Evolutionary conservation across 2,113 vertebrate species (phyloP).

Genomic region (Daphoenositta chrysoptera): DNA sequence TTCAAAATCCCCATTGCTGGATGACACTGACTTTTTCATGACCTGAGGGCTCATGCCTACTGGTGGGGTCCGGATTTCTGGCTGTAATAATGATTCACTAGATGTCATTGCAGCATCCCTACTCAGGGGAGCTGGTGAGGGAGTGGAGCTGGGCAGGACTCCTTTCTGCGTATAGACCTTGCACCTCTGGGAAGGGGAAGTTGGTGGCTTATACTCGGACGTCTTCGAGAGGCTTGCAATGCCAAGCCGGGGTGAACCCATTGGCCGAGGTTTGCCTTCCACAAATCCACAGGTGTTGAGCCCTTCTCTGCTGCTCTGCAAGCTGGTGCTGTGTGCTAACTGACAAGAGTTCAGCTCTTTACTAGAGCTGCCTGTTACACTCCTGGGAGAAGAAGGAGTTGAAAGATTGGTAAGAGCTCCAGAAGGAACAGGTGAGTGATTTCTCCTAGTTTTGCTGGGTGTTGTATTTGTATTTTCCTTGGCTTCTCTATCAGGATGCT

Average conservation of each 20-base stretch:
- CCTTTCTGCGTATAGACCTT: conserved; percentile 98
- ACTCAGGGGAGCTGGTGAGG: conserved; percentile 74
- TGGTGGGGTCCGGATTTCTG: conserved; percentile 86
- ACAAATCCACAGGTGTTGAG: conserved; percentile 81
- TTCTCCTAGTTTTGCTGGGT: conserved; percentile 75
- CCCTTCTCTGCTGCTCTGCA: conserved; percentile 85
- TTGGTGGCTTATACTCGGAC: conserved; percentile 88
- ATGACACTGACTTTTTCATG: conserved; percentile 79
- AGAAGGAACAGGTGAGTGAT: conserved; percentile 67
- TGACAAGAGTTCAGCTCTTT: conserved; percentile 73
- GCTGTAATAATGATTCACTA: conserved; percentile 79
- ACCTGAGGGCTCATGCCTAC: conserved; percentile 92
- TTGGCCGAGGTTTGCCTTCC: conserved; percentile 85
- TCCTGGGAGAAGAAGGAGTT: conserved; percentile 77
- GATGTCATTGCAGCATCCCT: conserved; percentile 79
- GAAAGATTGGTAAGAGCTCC: conserved; percentile 44
- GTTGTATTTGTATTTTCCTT: conserved; percentile 78
- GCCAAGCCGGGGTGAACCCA: conserved; percentile 92
- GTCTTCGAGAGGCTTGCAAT: conserved; percentile 93
- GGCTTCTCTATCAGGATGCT: conserved; percentile 77
- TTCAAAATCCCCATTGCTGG: conserved; percentile 77
- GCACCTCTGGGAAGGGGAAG: conserved; percentile 92
- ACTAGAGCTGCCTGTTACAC: conserved; percentile 79
- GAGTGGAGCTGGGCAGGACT: conserved; percentile 81
- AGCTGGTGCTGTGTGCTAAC: conserved; percentile 75